Evolutionary conservation across 2,113 vertebrate genomes (phyloP).

Genomic region (Macrotis lagotis): DNA sequence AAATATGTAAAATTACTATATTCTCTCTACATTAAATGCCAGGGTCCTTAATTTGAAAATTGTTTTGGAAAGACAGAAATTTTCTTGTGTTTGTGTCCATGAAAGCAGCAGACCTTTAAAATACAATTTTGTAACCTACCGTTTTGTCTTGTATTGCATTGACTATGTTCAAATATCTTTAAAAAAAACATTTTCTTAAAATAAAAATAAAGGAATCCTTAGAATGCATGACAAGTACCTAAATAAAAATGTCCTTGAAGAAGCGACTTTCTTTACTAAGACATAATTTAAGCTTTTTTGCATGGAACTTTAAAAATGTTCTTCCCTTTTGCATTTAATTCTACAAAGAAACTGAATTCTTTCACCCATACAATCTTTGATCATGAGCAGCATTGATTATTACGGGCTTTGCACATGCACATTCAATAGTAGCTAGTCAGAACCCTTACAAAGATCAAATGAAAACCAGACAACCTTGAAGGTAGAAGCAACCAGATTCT

Average conservation of each 20-base stretch:
- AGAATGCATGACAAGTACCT: not conserved
- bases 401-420: slow-evolving; percentile 15
- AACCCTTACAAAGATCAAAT: slow-evolving; percentile 59
- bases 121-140: not conserved
- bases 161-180: not conserved
- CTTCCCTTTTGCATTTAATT: not conserved
- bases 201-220: not conserved
- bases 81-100: not conserved
- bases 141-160: not conserved
- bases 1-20: not conserved
- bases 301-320: not conserved
- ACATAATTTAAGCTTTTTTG: not conserved
- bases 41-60: not conserved
- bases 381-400: slow-evolving; percentile 45
- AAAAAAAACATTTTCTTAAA: not conserved
- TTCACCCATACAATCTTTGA: not conserved
- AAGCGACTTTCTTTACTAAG: not conserved
- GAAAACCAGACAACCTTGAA: slow-evolving; percentile 74
- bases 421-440: slow-evolving; percentile 47
- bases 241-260: not conserved
- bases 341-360: not conserved
- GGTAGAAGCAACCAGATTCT: slow-evolving; percentile 55
- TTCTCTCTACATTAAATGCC: not conserved
- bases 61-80: not conserved
- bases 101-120: not conserved